A percentile compares a stretch with the other conserved stretches of the same genome.
Evolutionary conservation across 92 coral and sea anemone species (phyloP).

Genomic region (Heteractis magnifica): DNA sequence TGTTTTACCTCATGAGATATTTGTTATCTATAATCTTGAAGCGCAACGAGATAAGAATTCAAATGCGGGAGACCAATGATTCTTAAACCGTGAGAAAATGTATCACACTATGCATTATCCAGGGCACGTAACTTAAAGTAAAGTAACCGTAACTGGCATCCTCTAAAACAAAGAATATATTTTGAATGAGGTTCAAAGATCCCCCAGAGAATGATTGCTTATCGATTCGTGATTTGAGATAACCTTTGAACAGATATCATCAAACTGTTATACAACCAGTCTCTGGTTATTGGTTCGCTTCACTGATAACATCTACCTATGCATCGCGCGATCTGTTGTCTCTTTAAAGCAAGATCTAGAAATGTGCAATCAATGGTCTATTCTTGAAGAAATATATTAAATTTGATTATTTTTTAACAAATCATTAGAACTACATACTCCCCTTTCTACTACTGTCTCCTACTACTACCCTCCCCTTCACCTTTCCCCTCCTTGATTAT

Average conservation of each 20-base stretch:
- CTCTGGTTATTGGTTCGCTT: background rate
- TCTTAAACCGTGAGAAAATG: slow-evolving; percentile 23
- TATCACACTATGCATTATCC: too few relatives aligned
- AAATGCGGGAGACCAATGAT: background rate
- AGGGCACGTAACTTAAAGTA: too few relatives aligned
- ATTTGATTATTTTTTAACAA: too few relatives aligned
- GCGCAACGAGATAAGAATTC: slow-evolving; percentile 15
- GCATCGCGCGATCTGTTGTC: background rate
- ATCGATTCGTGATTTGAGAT: background rate
- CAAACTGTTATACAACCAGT: background rate
- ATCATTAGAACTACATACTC: too few relatives aligned
- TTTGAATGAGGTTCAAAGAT: background rate
- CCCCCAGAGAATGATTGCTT: background rate
- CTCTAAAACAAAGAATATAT: background rate
- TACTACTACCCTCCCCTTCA: too few relatives aligned
- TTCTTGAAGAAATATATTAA: too few relatives aligned
- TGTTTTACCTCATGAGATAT: slow-evolving; percentile 10
- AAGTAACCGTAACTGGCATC: background rate
- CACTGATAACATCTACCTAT: background rate
- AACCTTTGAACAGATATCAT: background rate
- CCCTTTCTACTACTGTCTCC: too few relatives aligned
- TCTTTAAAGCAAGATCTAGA: background rate
- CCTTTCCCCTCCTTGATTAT: background rate
- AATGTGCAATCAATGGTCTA: too few relatives aligned
- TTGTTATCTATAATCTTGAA: slow-evolving; percentile 33